Conservation (phyloP, 2,113 vertebrate species). For the Vulpes lagopus region DNA sequence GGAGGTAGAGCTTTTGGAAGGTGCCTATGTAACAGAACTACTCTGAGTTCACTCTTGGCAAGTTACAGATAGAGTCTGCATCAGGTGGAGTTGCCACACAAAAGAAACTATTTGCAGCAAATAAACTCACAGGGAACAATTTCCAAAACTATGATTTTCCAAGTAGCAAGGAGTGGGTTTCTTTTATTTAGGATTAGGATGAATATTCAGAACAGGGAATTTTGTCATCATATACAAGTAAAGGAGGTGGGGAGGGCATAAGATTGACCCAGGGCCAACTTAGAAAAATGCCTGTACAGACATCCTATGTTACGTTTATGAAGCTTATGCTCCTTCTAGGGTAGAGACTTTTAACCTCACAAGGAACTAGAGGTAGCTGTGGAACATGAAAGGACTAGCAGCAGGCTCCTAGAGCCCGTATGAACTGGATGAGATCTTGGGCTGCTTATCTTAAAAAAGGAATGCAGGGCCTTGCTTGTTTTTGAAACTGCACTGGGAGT, state of each 20-base stretch:
- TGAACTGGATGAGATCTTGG: neutral
- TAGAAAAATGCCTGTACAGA: neutral
- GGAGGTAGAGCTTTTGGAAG: neutral
- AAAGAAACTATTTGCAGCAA: no score
- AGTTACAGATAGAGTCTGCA: neutral
- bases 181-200: neutral
- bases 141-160: no score
- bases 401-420: neutral
- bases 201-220: neutral
- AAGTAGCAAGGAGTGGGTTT: neutral
- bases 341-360: neutral
- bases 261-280: neutral
- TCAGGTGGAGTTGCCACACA: neutral
- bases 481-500: neutral
- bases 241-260: no score
- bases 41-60: neutral
- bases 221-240: neutral
- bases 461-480: neutral
- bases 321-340: neutral
- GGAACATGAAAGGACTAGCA: neutral
- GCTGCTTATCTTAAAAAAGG: neutral
- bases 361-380: neutral
- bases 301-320: neutral
- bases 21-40: neutral
- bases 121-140: no score